phyloP scores from a whole-genome alignment of 1,140 invertebrate species.

The Hermetia illucens region DNA sequence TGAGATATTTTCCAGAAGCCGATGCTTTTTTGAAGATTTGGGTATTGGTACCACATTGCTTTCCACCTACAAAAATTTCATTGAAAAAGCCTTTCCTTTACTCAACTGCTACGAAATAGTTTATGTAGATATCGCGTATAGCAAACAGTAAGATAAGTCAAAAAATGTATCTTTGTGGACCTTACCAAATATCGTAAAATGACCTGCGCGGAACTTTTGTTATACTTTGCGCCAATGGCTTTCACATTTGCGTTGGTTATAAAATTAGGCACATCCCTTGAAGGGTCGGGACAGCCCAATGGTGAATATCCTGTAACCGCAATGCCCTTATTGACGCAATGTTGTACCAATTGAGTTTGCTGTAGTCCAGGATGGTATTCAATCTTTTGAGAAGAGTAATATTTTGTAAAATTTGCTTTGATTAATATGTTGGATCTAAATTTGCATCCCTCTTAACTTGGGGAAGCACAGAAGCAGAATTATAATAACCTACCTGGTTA shows the following conservation, averaged over 20 bases:
- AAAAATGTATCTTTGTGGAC: no score
- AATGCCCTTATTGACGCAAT: constrained; percentile 46
- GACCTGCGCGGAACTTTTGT: constrained; percentile 52
- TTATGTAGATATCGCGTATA: no score
- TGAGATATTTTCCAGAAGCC: constrained; percentile 59
- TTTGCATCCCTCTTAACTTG: no score
- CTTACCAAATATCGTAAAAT: constrained; percentile 44
- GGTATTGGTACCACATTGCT: constrained; percentile 64
- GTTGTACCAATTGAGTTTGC: constrained; percentile 48
- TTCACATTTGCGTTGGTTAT: constrained; percentile 42
- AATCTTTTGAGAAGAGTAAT: constrained; percentile 21
- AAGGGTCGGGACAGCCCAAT: constrained; percentile 54
- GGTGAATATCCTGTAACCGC: constrained; percentile 58
- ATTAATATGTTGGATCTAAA: no score
- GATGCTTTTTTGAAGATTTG: constrained; percentile 56
- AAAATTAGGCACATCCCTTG: constrained; percentile 42
- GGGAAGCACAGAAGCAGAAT: background rate
- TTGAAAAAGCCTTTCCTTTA: background rate
- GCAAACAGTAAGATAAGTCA: no score
- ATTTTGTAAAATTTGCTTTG: no score
- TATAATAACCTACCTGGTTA: constrained; percentile 35
- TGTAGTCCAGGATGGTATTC: constrained; percentile 57
- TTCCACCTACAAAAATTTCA: constrained; percentile 36
- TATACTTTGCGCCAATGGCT: constrained; percentile 42
- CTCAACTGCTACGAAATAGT: constrained; percentile 7